Percentiles rank a stretch among this genome's conserved stretches.
phyloP scores from a whole-genome alignment of 2,888 invertebrate genomes.

The Drosophila robusta region DNA sequence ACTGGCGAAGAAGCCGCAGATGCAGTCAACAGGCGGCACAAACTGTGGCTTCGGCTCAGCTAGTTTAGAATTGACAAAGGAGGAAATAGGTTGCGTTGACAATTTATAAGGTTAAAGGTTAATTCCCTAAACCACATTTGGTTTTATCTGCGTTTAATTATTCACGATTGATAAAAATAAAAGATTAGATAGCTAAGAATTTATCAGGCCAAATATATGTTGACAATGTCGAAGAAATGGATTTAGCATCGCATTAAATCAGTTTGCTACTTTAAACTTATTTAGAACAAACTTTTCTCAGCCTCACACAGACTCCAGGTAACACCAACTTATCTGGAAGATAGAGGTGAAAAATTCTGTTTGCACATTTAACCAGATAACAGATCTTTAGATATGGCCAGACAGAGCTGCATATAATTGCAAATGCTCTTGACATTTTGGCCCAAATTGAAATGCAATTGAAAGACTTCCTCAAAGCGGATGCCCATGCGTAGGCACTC shows the following conservation, averaged over 20 bases:
- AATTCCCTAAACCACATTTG: neutral
- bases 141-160: neutral
- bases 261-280: too few relatives aligned
- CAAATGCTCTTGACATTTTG: constrained; percentile 1
- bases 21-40: constrained; percentile 3
- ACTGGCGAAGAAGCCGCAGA: constrained; percentile 7
- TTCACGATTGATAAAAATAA: neutral
- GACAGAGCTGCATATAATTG: constrained; percentile 4
- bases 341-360: too few relatives aligned
- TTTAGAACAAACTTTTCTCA: too few relatives aligned
- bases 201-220: too few relatives aligned
- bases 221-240: too few relatives aligned
- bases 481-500: constrained; percentile 12
- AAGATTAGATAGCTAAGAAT: too few relatives aligned
- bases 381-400: too few relatives aligned
- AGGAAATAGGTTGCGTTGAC: neutral
- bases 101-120: neutral
- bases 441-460: constrained; percentile 9
- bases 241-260: too few relatives aligned
- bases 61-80: neutral
- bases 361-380: too few relatives aligned
- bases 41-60: neutral
- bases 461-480: constrained; percentile 1
- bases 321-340: too few relatives aligned
- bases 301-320: too few relatives aligned